These are phyloP conservation scores for Stictonetta naevosa DNA, from an alignment of 2,113 vertebrate genomes.

Conservation along the genomic window DNA sequence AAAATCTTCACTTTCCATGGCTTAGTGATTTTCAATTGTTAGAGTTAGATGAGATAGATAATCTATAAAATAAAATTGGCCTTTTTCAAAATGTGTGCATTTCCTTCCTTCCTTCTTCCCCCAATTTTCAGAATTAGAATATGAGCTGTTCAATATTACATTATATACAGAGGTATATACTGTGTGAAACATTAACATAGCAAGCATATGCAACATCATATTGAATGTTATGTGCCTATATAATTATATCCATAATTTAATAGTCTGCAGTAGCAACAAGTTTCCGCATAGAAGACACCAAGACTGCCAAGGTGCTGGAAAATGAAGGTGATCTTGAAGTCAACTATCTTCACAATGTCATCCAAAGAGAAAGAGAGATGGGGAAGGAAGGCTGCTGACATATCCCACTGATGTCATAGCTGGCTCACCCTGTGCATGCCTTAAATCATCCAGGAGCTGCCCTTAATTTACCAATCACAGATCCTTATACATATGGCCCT, in stretches of 20 bases:
- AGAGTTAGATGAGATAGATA: background rate
- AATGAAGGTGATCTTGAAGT: background rate
- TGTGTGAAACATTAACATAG: background rate
- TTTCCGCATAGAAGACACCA: background rate
- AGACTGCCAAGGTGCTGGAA: background rate
- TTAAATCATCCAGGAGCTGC: background rate
- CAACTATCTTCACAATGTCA: background rate
- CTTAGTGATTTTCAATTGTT: background rate
- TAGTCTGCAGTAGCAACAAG: background rate
- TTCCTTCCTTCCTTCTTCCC: background rate
- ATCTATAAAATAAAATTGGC: background rate
- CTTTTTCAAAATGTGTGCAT: background rate
- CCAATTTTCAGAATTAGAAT: background rate
- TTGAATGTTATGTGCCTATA: background rate
- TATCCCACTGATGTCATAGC: fast-evolving
- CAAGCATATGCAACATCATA: background rate
- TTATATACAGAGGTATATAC: background rate
- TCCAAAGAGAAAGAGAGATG: background rate
- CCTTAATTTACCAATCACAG: background rate
- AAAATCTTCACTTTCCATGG: background rate
- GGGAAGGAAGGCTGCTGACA: background rate
- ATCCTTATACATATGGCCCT: background rate
- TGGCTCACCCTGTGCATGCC: background rate
- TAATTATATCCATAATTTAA: background rate
- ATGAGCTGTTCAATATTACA: background rate